Percentiles rank a stretch among this genome's conserved stretches.
Evolutionary conservation across 2,888 invertebrate genomes (phyloP).

Genomic region (Disparrhopalites patrizii): DNA sequence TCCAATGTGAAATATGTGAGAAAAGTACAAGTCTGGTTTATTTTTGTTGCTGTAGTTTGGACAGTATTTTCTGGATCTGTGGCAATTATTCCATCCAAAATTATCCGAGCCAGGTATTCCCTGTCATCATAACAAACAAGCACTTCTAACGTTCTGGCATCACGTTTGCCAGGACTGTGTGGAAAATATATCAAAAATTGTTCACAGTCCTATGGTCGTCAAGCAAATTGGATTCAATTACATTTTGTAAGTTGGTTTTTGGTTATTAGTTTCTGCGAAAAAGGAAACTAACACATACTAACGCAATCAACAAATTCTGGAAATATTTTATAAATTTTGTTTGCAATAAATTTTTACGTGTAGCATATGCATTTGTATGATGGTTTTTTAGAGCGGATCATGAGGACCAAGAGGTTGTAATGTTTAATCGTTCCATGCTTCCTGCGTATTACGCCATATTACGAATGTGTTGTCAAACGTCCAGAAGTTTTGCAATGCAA

Average conservation of each 20-base stretch:
- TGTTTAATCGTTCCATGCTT: slow-evolving; percentile 89
- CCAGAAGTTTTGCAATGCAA: slow-evolving; percentile 76
- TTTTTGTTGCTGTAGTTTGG: slow-evolving; percentile 65
- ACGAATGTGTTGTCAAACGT: slow-evolving; percentile 84
- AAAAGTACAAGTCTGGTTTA: slow-evolving; percentile 2
- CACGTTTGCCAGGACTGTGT: slow-evolving; percentile 88
- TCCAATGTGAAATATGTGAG: not conserved
- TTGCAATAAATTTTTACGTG: not conserved
- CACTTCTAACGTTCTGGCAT: slow-evolving; percentile 88
- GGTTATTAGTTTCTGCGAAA: not conserved
- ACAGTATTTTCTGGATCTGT: slow-evolving; percentile 83
- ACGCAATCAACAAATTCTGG: no score
- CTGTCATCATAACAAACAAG: slow-evolving; percentile 92
- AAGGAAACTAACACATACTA: no score
- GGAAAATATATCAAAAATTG: slow-evolving; percentile 83
- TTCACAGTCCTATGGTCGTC: slow-evolving; percentile 79
- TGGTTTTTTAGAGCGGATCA: slow-evolving; percentile 70
- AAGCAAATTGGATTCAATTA: slow-evolving; percentile 96
- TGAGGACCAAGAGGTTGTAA: slow-evolving; percentile 90
- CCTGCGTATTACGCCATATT: slow-evolving; percentile 88
- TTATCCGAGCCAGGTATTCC: slow-evolving; percentile 91
- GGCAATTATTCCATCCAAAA: slow-evolving; percentile 92
- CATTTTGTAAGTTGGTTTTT: slow-evolving; percentile 69
- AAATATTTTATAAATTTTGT: no score
- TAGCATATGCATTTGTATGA: not conserved